Evolutionary conservation across 2,888 invertebrate genomes (phyloP), one percentile per base, ranked within the genome.

Genomic region (Lymantria dispar): DNA sequence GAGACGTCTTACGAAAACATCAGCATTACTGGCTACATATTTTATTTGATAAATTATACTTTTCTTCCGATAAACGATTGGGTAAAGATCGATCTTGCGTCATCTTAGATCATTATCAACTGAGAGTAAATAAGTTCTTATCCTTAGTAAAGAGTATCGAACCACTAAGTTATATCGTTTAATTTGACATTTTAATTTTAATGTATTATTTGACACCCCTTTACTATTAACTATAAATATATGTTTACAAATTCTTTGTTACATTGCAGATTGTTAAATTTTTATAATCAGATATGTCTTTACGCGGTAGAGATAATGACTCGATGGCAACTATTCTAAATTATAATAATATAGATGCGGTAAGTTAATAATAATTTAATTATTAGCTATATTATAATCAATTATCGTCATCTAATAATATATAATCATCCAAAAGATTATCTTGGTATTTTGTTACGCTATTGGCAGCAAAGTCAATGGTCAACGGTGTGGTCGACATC

Each of bases 401-500:
- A n/a, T n/a, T n/a, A n/a, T n/a, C n/a, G n/a, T n/a, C n/a, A n/a
- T n/a, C n/a, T n/a, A n/a, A n/a, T n/a, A n/a, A n/a, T n/a, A n/a
- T n/a, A 5, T 22, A 22, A 2, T 22, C 2, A 3, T 22, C 2
- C 22, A 33, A 33, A 33, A 33, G 3, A 33, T 10, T 33, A 33
- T 33, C 8, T 30, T 5, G 8, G 10, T 7, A 10, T 8, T 3
- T 10, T 33, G 10, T 33, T 33, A 5, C 8, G 15, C n/a, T 37
- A 8, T n/a, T 22, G 37, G 31, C 50, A 64, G 58, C 62, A 83
- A 66, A 84, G 82, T 57, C 76, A 86, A 37, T 87, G 80, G 80
- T 90, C 90, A 38, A 72, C 78, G 54, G 72, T 83, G 55, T 85
- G 86, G 85, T 90, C 90, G 51, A 90, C 90, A 39, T 56, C 72